phyloP scores from a whole-genome alignment of 2,888 invertebrate genomes.

The Microctonus brassicae region DNA sequence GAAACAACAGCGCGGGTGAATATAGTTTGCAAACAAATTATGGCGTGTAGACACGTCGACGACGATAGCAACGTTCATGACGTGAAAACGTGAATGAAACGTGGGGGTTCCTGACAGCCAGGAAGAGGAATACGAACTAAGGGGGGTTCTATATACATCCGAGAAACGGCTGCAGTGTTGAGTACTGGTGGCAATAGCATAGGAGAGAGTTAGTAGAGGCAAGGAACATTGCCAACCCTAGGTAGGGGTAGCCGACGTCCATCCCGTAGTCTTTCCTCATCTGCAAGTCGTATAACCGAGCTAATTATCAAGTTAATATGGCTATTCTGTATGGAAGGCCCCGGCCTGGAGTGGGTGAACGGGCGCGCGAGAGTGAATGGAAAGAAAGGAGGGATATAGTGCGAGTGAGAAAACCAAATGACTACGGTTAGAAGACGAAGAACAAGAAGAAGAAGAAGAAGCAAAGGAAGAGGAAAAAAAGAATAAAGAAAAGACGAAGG shows the following conservation, averaged over 20 bases:
- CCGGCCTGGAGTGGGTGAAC: slow-evolving; percentile 69
- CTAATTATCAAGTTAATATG: slow-evolving; percentile 93
- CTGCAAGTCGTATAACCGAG: slow-evolving; percentile 91
- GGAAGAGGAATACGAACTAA: slow-evolving; percentile 69
- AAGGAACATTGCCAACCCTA: slow-evolving; percentile 67
- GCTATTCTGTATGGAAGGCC: slow-evolving; percentile 79
- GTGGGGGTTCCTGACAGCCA: slow-evolving; percentile 64
- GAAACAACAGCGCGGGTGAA: neutral
- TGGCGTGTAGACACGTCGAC: neutral
- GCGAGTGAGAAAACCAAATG: slow-evolving; percentile 46
- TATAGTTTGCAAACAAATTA: neutral
- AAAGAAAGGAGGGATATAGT: slow-evolving; percentile 35
- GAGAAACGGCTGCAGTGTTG: slow-evolving; percentile 60
- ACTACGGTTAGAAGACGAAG: slow-evolving; percentile 33
- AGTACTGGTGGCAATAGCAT: slow-evolving; percentile 30
- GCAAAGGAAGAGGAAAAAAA: slow-evolving; percentile 40
- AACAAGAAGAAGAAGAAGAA: slow-evolving; percentile 35
- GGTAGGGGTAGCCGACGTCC: slow-evolving; percentile 70
- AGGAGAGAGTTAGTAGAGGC: slow-evolving; percentile 57
- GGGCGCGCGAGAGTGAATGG: slow-evolving; percentile 44
- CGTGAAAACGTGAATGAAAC: slow-evolving; percentile 17
- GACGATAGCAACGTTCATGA: slow-evolving; percentile 16
- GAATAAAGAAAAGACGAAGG: too few species aligned
- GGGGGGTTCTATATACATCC: slow-evolving; percentile 66
- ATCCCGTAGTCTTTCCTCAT: slow-evolving; percentile 76